Conservation (phyloP, 2,797 vertebrate species). For the Erpetoichthys calabaricus region DNA sequence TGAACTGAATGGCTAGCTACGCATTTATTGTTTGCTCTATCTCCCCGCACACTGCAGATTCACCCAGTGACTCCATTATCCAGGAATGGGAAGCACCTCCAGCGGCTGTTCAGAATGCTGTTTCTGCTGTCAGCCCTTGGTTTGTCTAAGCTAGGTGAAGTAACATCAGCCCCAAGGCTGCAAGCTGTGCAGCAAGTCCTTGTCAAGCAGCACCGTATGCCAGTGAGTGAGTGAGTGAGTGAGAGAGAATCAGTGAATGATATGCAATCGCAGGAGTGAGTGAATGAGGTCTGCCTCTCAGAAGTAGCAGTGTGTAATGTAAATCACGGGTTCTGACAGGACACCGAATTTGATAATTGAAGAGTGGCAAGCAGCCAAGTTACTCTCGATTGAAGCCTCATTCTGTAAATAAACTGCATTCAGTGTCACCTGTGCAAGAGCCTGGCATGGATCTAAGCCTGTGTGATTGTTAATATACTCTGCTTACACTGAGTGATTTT, state of each 20-base stretch:
- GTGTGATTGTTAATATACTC: slow-evolving; percentile 19
- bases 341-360: slow-evolving; percentile 47
- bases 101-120: slow-evolving; percentile 8
- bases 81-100: slow-evolving; percentile 34
- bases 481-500: slow-evolving; percentile 20
- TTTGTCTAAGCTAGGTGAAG: slow-evolving; percentile 29
- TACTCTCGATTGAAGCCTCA: slow-evolving; percentile 31
- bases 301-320: slow-evolving; percentile 12
- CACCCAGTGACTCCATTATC: slow-evolving; percentile 33
- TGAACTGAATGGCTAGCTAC: slow-evolving; percentile 29
- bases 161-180: slow-evolving; percentile 25
- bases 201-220: background rate
- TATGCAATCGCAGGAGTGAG: slow-evolving; percentile 10
- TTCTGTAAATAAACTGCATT: slow-evolving; percentile 39
- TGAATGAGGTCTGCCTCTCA: slow-evolving; percentile 11
- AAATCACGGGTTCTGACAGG: slow-evolving; percentile 33
- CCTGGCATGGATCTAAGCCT: slow-evolving; percentile 9
- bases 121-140: slow-evolving; percentile 4
- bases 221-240: slow-evolving; percentile 1
- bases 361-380: slow-evolving; percentile 39
- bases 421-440: slow-evolving; percentile 8
- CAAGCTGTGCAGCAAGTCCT: slow-evolving; percentile 21
- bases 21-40: slow-evolving; percentile 36
- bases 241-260: slow-evolving; percentile 9
- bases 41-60: slow-evolving; percentile 25